phyloP scores from a whole-genome alignment of 2,888 invertebrate species.

The Tetrapedia diversipes region DNA sequence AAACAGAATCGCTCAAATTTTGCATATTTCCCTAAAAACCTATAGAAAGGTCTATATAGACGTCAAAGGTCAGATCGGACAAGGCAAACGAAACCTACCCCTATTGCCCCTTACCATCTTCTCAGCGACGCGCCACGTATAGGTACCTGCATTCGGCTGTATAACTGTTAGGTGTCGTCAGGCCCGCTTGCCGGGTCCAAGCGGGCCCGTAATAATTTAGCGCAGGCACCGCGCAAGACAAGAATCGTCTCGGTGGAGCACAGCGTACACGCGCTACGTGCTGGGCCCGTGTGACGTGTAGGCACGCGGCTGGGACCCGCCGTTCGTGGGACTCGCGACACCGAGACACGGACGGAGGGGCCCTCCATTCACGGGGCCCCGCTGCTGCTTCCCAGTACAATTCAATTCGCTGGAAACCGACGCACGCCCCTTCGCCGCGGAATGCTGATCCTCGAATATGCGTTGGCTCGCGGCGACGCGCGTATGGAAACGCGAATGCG shows the following conservation, averaged over 20 bases:
- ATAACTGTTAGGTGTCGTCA: too few species aligned
- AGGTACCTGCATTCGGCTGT: too few species aligned
- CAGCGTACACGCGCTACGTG: constrained; percentile 57
- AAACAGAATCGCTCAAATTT: too few species aligned
- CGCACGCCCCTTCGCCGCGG: constrained; percentile 62
- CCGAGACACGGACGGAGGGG: constrained; percentile 64
- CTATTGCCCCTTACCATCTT: too few species aligned
- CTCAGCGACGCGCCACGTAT: too few species aligned
- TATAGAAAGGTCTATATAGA: too few species aligned
- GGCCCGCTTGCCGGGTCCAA: constrained; percentile 22
- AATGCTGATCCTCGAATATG: constrained; percentile 73
- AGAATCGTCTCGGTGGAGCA: constrained; percentile 65
- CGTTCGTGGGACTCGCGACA: constrained; percentile 71
- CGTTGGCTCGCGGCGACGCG: constrained; percentile 28
- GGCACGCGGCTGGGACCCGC: constrained; percentile 69
- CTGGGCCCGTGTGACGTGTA: constrained; percentile 71
- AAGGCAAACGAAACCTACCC: too few species aligned
- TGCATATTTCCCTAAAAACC: too few species aligned
- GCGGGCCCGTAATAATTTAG: constrained; percentile 59
- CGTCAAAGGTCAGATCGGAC: too few species aligned
- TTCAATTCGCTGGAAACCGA: constrained; percentile 78
- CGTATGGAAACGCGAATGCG: constrained; percentile 45
- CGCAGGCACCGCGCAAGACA: constrained; percentile 60
- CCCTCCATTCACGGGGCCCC: constrained; percentile 73
- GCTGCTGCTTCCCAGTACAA: constrained; percentile 75